Evolutionary conservation across 1,140 invertebrate genomes (phyloP).

Genomic region (Psilanteris sp.): DNA sequence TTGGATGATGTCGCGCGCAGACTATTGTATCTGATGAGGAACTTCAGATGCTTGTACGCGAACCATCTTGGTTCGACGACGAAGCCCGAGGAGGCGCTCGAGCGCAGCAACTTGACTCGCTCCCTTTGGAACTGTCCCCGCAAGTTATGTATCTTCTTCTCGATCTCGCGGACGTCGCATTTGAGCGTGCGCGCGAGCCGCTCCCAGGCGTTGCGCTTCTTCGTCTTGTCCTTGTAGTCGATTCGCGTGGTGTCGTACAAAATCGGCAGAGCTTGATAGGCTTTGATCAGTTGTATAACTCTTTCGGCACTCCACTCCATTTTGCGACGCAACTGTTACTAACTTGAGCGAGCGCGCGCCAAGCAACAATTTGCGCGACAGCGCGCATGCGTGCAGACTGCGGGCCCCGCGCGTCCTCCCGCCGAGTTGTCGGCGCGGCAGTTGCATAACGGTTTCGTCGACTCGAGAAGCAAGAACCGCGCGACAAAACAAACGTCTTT

Average conservation of each 20-base stretch:
- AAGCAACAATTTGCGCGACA: slow-evolving; percentile 22
- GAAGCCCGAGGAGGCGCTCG: slow-evolving; percentile 46
- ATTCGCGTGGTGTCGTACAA: slow-evolving; percentile 54
- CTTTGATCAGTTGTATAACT: slow-evolving; percentile 43
- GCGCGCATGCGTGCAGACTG: slow-evolving; percentile 20
- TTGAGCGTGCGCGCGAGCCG: slow-evolving; percentile 35
- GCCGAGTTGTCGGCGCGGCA: slow-evolving; percentile 17
- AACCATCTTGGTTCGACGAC: slow-evolving; percentile 54
- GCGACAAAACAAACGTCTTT: slow-evolving; percentile 40
- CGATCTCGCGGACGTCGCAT: slow-evolving; percentile 48
- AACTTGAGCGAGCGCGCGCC: slow-evolving; percentile 40
- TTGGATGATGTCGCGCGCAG: slow-evolving; percentile 12
- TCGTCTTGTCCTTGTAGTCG: slow-evolving; percentile 52
- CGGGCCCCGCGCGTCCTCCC: slow-evolving; percentile 3
- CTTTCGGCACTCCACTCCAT: slow-evolving; percentile 57
- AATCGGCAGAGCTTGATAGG: slow-evolving; percentile 42
- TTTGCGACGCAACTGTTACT: slow-evolving; percentile 60
- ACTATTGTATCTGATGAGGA: slow-evolving; percentile 44
- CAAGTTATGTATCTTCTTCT: slow-evolving; percentile 56
- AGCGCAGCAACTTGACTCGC: slow-evolving; percentile 36
- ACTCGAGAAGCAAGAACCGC: slow-evolving; percentile 14
- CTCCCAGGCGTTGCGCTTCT: slow-evolving; percentile 48
- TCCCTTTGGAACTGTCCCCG: slow-evolving; percentile 50
- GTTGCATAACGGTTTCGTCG: slow-evolving; percentile 53
- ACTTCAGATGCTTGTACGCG: slow-evolving; percentile 51